Conservation (phyloP, 2,888 invertebrate species). For the Ceriagrion tenellum region DNA sequence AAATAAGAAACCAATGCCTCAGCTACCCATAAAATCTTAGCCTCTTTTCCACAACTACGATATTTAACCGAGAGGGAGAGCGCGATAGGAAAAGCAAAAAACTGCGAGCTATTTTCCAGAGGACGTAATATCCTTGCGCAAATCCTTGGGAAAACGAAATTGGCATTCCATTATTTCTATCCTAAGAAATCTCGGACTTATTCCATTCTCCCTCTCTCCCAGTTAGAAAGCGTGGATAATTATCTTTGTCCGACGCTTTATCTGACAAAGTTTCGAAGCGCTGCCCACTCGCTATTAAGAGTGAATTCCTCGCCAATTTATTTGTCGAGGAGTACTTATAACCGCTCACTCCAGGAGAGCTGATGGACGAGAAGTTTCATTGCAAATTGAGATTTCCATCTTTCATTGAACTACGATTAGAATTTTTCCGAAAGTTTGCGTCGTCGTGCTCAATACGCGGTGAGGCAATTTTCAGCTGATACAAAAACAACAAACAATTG, state of each 20-base stretch:
- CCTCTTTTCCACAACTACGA: neutral
- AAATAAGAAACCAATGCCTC: no score
- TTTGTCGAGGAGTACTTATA: no score
- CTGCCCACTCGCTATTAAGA: neutral
- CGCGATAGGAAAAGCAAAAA: neutral
- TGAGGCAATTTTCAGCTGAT: no score
- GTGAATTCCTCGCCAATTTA: neutral
- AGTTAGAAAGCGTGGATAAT: conserved; percentile 13
- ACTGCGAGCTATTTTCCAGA: neutral
- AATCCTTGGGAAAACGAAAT: neutral
- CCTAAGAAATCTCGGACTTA: neutral
- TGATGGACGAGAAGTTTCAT: no score
- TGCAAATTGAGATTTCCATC: no score
- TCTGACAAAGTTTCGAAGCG: neutral
- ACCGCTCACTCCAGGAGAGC: no score
- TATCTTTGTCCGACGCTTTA: neutral
- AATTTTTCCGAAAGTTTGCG: no score
- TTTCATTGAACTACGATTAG: no score
- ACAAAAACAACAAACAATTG: no score
- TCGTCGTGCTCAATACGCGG: no score
- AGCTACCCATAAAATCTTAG: neutral
- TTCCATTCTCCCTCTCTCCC: neutral
- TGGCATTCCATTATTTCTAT: neutral
- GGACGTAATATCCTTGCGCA: neutral
- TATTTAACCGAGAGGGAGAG: no score